phyloP scores from a whole-genome alignment of 2,797 vertebrate species.

The Peromyscus nudipes region DNA sequence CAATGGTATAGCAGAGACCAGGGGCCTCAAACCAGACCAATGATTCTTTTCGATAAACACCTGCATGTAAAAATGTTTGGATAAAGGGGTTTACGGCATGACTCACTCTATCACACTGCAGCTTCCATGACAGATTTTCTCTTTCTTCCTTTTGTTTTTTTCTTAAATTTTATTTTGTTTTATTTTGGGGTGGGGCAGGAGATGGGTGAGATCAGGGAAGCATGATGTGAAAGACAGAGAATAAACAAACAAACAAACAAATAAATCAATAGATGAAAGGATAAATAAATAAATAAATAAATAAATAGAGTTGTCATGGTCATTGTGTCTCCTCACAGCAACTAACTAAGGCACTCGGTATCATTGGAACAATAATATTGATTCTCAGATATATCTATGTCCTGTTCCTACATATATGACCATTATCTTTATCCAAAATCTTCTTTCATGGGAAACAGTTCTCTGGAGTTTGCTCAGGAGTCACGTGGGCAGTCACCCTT shows the following conservation, averaged over 20 bases:
- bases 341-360: background rate
- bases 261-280: too few species aligned
- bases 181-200: background rate
- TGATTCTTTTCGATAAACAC: background rate
- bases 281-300: background rate
- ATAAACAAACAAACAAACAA: background rate
- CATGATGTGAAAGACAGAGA: background rate
- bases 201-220: background rate
- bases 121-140: background rate
- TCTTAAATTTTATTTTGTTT: background rate
- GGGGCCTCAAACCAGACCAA: background rate
- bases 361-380: background rate
- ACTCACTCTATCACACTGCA: background rate
- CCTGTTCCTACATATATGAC: background rate
- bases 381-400: background rate
- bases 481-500: background rate
- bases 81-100: background rate
- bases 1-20: background rate
- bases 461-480: background rate
- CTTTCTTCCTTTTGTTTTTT: too few species aligned
- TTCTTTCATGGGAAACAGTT: background rate
- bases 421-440: background rate
- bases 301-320: background rate
- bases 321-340: background rate
- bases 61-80: background rate